phyloP scores from a whole-genome alignment of 2,113 vertebrate genomes.

The Beaufortia kweichowensis region DNA sequence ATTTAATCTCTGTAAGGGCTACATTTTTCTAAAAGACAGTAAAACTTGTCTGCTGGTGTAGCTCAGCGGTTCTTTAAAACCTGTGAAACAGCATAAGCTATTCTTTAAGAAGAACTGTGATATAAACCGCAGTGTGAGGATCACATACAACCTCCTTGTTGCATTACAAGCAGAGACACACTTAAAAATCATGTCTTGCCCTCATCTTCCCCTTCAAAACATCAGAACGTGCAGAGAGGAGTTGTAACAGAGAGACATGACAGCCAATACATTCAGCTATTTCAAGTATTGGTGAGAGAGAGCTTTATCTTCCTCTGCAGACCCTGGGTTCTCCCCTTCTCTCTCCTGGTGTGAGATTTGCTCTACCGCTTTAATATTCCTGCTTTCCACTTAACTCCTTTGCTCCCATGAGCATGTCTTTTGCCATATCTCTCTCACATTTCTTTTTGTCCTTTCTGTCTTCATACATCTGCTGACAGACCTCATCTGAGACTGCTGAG shows the following conservation, averaged over 20 bases:
- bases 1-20: not conserved
- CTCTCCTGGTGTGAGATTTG: constrained; percentile 48
- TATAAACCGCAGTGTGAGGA: not conserved
- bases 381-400: constrained; percentile 19
- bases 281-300: constrained; percentile 48
- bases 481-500: constrained; percentile 39
- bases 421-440: not conserved
- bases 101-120: not conserved
- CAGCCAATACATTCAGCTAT: constrained; percentile 42
- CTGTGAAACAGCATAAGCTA: constrained; percentile 15
- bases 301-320: constrained; percentile 48
- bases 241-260: constrained; percentile 41
- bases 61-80: not conserved
- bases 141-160: not conserved
- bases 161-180: constrained; percentile 4
- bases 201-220: not conserved
- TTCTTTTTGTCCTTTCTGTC: not conserved
- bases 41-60: not conserved
- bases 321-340: constrained; percentile 37
- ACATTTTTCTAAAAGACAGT: not conserved
- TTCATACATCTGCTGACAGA: constrained; percentile 40
- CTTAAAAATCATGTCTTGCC: constrained; percentile 27
- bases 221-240: constrained; percentile 21
- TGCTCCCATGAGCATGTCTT: not conserved
- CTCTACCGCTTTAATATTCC: constrained; percentile 38